phyloP scores from a whole-genome alignment of 2,797 vertebrate species.

The Danio aesculapii region DNA sequence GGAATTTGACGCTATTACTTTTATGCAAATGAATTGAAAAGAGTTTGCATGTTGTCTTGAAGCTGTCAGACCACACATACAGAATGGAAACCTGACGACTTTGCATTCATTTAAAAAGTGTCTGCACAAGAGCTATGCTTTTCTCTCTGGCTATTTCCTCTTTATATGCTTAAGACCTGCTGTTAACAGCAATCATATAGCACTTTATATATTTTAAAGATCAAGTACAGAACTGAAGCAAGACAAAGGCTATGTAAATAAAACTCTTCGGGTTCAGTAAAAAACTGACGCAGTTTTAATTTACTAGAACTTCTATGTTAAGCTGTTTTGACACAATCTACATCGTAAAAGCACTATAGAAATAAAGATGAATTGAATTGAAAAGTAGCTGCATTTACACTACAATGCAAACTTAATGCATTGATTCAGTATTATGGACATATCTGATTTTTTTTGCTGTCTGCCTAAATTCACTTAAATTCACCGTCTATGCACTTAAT shows the following conservation, averaged over 20 bases:
- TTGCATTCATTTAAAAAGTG: not conserved
- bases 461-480: not conserved
- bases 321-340: no score
- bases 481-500: no score
- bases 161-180: not conserved
- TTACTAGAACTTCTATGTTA: no score
- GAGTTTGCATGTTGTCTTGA: not conserved
- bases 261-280: not conserved
- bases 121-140: not conserved
- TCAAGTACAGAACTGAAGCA: not conserved
- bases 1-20: no score
- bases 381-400: not conserved
- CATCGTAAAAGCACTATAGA: no score
- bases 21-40: not conserved
- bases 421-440: not conserved
- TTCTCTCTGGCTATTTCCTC: conserved; percentile 7
- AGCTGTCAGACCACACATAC: not conserved
- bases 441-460: not conserved
- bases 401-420: not conserved
- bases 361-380: no score
- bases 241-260: not conserved
- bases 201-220: not conserved
- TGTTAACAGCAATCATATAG: not conserved
- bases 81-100: conserved; percentile 2
- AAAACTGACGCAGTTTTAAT: no score